phyloP scores from a whole-genome alignment of 1,140 invertebrate species.

The Pseudomyrmex cubaensis region DNA sequence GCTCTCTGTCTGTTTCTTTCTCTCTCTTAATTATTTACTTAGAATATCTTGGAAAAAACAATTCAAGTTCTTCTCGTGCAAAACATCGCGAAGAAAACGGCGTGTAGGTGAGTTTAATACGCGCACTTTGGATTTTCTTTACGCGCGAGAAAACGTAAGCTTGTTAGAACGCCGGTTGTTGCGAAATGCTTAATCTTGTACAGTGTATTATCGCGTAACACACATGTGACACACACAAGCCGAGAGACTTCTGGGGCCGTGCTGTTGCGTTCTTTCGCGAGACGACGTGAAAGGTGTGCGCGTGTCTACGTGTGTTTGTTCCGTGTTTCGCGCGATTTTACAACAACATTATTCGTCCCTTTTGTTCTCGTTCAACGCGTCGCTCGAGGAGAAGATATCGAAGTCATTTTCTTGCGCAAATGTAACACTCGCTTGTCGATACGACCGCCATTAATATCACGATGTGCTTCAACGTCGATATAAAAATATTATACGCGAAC shows the following conservation, averaged over 20 bases:
- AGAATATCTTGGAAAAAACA: background rate
- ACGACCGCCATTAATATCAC: constrained; percentile 24
- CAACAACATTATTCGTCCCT: constrained; percentile 25
- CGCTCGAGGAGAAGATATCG: constrained; percentile 31
- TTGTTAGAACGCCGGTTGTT: constrained; percentile 49
- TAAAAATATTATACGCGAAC: constrained; percentile 38
- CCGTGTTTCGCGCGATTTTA: background rate
- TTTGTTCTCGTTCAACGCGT: constrained; percentile 33
- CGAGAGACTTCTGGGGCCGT: background rate
- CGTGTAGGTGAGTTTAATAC: background rate
- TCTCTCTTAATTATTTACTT: no score
- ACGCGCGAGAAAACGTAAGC: constrained; percentile 45
- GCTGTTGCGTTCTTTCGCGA: constrained; percentile 4
- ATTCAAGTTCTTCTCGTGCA: background rate
- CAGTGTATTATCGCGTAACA: constrained; percentile 71
- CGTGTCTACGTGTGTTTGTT: background rate
- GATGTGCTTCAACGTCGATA: constrained; percentile 7
- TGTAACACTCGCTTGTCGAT: constrained; percentile 21
- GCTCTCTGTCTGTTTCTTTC: no score
- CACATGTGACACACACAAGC: constrained; percentile 8
- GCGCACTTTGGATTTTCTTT: constrained; percentile 29
- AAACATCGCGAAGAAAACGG: background rate
- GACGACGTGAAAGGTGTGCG: no score
- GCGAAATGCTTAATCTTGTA: constrained; percentile 69
- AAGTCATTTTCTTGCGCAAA: constrained; percentile 48